Evolutionary conservation across 1,140 invertebrate species (phyloP).

Genomic region (Chrysopa pallens): DNA sequence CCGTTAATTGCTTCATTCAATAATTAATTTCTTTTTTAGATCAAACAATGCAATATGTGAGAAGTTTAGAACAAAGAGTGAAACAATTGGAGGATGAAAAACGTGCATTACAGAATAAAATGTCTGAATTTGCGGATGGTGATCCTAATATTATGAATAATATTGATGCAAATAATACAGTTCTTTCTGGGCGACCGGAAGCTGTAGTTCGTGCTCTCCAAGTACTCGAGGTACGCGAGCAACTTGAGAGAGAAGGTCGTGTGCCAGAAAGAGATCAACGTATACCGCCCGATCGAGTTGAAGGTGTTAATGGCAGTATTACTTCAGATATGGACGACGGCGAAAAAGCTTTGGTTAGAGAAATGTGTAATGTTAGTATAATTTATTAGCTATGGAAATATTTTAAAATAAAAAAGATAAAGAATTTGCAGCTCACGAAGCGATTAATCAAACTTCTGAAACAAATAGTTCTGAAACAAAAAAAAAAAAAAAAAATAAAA

Average conservation of each 20-base stretch:
- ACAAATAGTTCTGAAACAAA: too few species aligned
- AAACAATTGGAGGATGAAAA: constrained; percentile 72
- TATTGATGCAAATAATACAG: constrained; percentile 25
- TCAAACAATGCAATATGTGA: constrained; percentile 73
- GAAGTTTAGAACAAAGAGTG: constrained; percentile 67
- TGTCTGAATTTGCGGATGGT: constrained; percentile 5
- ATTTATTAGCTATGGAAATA: background rate
- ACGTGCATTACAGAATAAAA: constrained; percentile 29
- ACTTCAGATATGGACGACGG: constrained; percentile 62
- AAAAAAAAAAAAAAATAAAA: too few species aligned
- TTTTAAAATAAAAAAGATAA: background rate
- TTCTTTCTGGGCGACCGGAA: constrained; percentile 50
- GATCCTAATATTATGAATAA: constrained; percentile 16
- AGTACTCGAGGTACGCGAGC: constrained; percentile 76
- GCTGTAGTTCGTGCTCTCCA: constrained; percentile 80
- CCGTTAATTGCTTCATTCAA: background rate
- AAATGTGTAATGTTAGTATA: constrained; percentile 85
- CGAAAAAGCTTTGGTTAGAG: constrained; percentile 81
- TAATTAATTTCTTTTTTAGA: constrained; percentile 24
- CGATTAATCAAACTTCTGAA: constrained; percentile 1
- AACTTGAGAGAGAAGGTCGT: constrained; percentile 51
- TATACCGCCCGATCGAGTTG: constrained; percentile 33
- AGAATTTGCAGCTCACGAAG: too few species aligned
- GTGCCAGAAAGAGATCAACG: constrained; percentile 20
- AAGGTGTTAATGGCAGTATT: constrained; percentile 34